Conservation (phyloP, 2,113 vertebrate genomes). For the Sturnira hondurensis region DNA sequence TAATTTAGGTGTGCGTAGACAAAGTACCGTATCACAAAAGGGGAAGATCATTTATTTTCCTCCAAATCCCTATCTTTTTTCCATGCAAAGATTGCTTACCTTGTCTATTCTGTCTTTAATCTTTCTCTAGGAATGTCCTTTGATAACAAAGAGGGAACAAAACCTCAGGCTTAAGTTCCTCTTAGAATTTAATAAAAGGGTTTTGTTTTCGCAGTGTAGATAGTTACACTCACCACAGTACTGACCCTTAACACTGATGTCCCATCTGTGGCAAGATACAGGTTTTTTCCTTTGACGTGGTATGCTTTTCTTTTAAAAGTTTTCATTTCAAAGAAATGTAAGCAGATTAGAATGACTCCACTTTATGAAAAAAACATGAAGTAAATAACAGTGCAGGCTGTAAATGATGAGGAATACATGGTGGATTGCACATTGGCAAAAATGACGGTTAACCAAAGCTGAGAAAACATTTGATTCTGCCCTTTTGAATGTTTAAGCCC, state of each 20-base stretch:
- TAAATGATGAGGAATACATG: neutral
- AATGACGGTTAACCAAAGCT: neutral
- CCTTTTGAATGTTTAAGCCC: neutral
- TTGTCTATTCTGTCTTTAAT: neutral
- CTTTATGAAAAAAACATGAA: neutral
- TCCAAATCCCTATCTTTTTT: neutral
- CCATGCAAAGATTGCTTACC: neutral
- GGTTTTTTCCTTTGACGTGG: neutral
- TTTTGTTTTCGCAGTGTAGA: neutral
- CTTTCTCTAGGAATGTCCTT: neutral
- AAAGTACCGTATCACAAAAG: neutral
- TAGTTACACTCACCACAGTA: neutral
- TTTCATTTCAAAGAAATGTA: neutral
- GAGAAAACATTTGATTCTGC: neutral
- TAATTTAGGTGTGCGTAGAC: neutral
- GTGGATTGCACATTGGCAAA: neutral
- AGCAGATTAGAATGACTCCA: neutral
- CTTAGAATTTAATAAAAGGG: neutral
- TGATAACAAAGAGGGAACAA: neutral
- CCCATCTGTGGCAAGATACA: neutral
- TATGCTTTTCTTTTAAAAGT: conserved; percentile 11
- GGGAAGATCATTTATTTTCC: neutral
- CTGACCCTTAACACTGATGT: neutral
- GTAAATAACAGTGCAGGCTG: neutral
- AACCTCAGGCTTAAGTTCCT: neutral